A percentile compares a stretch with the other conserved stretches of the same genome.
Evolutionary conservation across 2,113 vertebrate species (phyloP).

Genomic region (Hucho hucho): DNA sequence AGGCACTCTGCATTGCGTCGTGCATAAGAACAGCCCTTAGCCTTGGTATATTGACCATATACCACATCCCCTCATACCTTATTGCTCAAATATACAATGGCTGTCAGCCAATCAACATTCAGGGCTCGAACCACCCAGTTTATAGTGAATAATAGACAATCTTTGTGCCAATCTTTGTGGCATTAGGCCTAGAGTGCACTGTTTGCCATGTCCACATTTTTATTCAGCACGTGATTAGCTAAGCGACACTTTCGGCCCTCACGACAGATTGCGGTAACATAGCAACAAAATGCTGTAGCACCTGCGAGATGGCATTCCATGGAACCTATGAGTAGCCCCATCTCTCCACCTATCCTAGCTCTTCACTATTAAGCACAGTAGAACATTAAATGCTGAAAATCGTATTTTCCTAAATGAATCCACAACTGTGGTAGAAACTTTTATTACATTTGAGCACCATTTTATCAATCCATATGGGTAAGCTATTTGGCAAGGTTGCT

Average conservation of each 20-base stretch:
- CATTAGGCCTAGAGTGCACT: neutral
- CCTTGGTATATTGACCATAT: too few species aligned
- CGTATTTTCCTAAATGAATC: too few species aligned
- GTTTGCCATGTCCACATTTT: too few species aligned
- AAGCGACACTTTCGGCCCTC: conserved; percentile 19
- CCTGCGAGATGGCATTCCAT: conserved; percentile 1
- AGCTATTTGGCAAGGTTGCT: neutral
- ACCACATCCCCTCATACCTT: too few species aligned
- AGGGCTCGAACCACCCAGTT: neutral
- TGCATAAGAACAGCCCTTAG: too few species aligned
- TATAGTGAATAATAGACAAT: neutral
- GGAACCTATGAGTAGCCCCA: neutral
- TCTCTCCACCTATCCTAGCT: neutral
- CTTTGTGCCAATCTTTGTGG: too few species aligned
- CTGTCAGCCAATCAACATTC: too few species aligned
- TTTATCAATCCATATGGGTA: too few species aligned
- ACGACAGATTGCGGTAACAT: conserved; percentile 35
- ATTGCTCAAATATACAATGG: too few species aligned
- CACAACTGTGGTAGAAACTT: too few species aligned
- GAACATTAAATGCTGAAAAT: neutral
- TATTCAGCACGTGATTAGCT: conserved; percentile 16
- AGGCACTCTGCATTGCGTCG: too few species aligned
- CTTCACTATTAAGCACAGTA: neutral
- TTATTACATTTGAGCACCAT: too few species aligned
- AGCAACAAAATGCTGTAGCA: conserved; percentile 50